Percentiles rank a stretch among this genome's conserved stretches.
phyloP scores from a whole-genome alignment of 2,888 invertebrate genomes.

The Glaucopsyche alexis region DNA sequence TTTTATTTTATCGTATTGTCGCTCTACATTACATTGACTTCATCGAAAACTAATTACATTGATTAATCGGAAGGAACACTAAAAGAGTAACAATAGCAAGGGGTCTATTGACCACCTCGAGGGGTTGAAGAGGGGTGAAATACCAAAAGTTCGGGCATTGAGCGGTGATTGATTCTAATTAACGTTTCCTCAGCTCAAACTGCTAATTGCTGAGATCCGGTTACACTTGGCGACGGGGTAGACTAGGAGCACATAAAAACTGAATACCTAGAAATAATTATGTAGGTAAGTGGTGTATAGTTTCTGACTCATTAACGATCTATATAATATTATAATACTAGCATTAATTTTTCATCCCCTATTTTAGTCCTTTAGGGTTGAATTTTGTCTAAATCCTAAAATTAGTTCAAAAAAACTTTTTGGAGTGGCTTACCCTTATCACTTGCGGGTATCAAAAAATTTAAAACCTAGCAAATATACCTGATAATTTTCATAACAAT shows the following conservation, averaged over 20 bases:
- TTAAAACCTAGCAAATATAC: too few relatives aligned
- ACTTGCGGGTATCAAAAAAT: too few relatives aligned
- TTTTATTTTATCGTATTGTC: too few relatives aligned
- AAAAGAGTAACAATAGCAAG: background rate
- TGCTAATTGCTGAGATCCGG: conserved; percentile 2
- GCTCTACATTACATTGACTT: background rate
- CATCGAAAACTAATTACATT: background rate
- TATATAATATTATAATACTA: too few relatives aligned
- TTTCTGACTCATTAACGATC: too few relatives aligned
- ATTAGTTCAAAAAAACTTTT: too few relatives aligned
- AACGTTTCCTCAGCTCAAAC: conserved; percentile 3
- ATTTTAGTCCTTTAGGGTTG: too few relatives aligned
- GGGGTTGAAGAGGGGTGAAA: background rate
- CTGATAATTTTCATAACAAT: too few relatives aligned
- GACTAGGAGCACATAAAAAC: background rate
- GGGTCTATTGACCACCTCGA: conserved; percentile 8
- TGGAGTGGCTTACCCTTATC: too few relatives aligned
- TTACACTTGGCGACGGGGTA: background rate
- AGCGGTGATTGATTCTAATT: conserved; percentile 13
- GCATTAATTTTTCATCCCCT: too few relatives aligned
- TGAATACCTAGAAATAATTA: background rate
- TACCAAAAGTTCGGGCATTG: background rate
- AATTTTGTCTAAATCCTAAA: too few relatives aligned
- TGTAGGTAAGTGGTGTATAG: too few relatives aligned
- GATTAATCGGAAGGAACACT: background rate